These are phyloP conservation scores for Drosophila mojavensis DNA, from an alignment of 1,140 invertebrate species.

Conservation along the genomic window DNA sequence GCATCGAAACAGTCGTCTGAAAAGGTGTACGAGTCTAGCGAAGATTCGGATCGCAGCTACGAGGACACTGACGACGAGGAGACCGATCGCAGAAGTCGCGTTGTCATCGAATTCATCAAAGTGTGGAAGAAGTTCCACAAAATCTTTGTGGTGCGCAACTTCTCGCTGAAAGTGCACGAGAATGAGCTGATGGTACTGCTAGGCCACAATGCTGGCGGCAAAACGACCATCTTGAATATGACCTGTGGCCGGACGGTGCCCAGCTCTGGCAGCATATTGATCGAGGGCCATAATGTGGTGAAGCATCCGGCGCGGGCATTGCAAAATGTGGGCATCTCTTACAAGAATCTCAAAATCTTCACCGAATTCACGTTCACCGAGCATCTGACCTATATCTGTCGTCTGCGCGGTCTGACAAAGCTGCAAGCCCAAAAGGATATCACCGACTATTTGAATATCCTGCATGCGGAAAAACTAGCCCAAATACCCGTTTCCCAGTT, in stretches of 20 bases:
- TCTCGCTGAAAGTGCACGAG: constrained; percentile 34
- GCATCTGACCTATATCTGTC: constrained; percentile 47
- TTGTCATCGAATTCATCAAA: constrained; percentile 29
- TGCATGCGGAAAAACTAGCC: constrained; percentile 21
- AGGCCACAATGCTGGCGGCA: constrained; percentile 55
- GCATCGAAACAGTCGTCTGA: too few species aligned
- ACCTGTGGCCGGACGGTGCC: constrained; percentile 17
- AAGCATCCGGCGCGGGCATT: constrained; percentile 5
- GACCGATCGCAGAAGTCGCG: background rate
- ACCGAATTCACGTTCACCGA: constrained; percentile 45
- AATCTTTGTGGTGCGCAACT: constrained; percentile 22
- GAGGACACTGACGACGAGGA: background rate
- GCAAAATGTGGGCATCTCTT: constrained; percentile 2
- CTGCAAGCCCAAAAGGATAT: constrained; percentile 24
- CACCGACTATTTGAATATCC: background rate
- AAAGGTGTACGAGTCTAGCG: background rate
- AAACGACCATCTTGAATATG: constrained; percentile 50
- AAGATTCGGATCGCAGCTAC: background rate
- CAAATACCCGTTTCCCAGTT: background rate
- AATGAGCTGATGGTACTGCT: constrained; percentile 53
- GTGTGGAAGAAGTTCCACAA: constrained; percentile 47
- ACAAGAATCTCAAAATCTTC: background rate
- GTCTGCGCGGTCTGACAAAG: constrained; percentile 34
- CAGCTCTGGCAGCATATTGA: constrained; percentile 16
- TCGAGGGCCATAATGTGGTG: constrained; percentile 22